Conservation (phyloP, 30 jellyfish, hydroid and myxozoan genomes). For the Nemopilema nomurai region DNA sequence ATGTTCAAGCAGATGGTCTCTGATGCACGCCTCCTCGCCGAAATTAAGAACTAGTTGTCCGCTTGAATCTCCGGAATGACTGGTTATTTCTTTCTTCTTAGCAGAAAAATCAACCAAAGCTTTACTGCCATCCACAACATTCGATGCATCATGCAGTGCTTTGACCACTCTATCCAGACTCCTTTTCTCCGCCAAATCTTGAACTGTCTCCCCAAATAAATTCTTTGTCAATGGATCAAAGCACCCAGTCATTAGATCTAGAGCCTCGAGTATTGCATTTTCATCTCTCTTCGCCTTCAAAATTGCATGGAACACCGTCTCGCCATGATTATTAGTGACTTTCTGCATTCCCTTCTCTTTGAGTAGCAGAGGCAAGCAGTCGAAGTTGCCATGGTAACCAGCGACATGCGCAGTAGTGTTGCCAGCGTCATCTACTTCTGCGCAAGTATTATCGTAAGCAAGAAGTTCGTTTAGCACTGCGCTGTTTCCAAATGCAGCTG, state of each 20-base stretch:
- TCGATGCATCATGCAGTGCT: not conserved
- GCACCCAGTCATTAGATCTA: not conserved
- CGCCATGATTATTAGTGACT: not conserved
- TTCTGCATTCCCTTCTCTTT: not conserved
- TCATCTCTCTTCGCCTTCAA: not conserved
- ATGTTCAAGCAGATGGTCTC: not conserved
- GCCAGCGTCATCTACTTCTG: slow-evolving; percentile 8
- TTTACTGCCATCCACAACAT: not conserved
- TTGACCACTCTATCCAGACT: not conserved
- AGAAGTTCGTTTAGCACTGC: not conserved
- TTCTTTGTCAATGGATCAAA: not conserved
- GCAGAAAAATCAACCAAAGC: not conserved
- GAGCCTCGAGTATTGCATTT: not conserved
- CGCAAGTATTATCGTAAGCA: not conserved
- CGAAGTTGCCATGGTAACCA: slow-evolving; percentile 24
- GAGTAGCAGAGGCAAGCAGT: not conserved
- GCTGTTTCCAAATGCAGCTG: slow-evolving; percentile 1
- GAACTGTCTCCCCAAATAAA: slow-evolving; percentile 2
- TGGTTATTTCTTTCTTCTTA: not conserved
- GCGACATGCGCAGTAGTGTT: slow-evolving; percentile 32
- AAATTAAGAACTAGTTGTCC: not conserved
- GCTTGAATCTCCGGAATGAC: not conserved
- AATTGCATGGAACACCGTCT: slow-evolving; percentile 17
- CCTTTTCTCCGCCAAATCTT: not conserved
- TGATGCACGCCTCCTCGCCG: not conserved